Evolutionary conservation across 2,797 vertebrate genomes (phyloP).

Genomic region (Picus viridis): DNA sequence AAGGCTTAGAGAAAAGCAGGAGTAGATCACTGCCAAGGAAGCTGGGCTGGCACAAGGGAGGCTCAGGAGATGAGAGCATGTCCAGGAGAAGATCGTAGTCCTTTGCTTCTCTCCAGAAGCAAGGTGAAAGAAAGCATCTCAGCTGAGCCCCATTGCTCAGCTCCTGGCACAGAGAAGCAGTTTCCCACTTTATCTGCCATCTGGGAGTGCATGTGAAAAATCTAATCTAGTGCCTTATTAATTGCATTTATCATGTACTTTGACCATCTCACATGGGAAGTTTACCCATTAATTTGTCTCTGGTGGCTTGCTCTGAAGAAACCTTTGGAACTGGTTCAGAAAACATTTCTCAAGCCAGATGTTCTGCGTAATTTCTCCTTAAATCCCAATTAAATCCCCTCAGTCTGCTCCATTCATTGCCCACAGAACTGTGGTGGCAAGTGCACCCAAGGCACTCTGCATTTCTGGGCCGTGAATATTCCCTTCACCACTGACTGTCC

Average conservation of each 20-base stretch:
- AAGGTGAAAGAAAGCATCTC: not conserved
- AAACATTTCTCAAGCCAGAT: not conserved
- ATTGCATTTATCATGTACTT: constrained; percentile 31
- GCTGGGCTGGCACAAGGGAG: not conserved
- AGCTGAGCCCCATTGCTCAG: not conserved
- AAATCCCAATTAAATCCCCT: not conserved
- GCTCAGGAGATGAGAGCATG: not conserved
- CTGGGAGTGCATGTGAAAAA: not conserved
- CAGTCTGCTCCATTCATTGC: not conserved
- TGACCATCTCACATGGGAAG: not conserved
- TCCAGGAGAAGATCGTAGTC: not conserved
- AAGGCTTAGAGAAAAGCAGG: not conserved
- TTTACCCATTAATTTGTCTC: not conserved
- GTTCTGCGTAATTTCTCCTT: not conserved
- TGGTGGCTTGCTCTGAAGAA: not conserved
- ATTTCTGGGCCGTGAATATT: not conserved
- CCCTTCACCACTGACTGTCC: not conserved
- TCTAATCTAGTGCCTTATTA: constrained; percentile 3
- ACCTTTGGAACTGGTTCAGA: not conserved
- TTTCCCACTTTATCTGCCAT: not conserved
- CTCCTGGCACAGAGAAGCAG: not conserved
- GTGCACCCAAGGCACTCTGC: not conserved
- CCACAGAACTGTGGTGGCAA: not conserved
- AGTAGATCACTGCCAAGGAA: not conserved
- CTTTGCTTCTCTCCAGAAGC: not conserved